These are phyloP conservation scores for Apis laboriosa DNA, from an alignment of 1,140 invertebrate species.

Conservation along the genomic window DNA sequence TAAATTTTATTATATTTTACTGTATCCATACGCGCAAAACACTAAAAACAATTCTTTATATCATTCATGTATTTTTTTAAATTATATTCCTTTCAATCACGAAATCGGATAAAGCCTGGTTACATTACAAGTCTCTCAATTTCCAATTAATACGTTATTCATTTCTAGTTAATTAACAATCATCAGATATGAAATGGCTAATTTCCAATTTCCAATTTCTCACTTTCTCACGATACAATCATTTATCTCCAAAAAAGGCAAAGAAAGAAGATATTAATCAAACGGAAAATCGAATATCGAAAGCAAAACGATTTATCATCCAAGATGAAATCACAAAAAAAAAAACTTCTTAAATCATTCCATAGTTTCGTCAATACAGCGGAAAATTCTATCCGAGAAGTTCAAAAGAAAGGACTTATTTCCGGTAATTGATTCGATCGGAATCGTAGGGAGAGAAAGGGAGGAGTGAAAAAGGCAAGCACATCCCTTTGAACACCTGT, in stretches of 20 bases:
- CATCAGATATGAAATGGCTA: background rate
- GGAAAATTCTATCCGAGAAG: background rate
- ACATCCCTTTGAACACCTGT: slow-evolving; percentile 57
- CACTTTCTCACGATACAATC: background rate
- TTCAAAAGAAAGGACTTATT: background rate
- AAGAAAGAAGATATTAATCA: background rate
- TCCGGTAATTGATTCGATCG: background rate
- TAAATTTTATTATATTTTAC: slow-evolving; percentile 28
- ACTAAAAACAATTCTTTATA: too few relatives aligned
- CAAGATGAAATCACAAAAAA: too few relatives aligned
- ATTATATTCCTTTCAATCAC: too few relatives aligned
- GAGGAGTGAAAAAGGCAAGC: background rate
- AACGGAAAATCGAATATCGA: background rate
- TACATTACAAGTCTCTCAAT: background rate
- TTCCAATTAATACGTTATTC: background rate
- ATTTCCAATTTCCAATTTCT: background rate
- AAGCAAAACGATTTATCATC: background rate
- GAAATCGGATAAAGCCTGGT: too few relatives aligned
- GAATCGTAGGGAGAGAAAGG: background rate
- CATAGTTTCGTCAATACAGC: background rate
- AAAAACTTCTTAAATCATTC: too few relatives aligned
- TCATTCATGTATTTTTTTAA: too few relatives aligned
- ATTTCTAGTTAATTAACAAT: too few relatives aligned
- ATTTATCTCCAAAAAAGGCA: background rate
- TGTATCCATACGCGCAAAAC: too few relatives aligned